phyloP scores from a whole-genome alignment of 2,797 vertebrate species.

The Zonotrichia albicollis region DNA sequence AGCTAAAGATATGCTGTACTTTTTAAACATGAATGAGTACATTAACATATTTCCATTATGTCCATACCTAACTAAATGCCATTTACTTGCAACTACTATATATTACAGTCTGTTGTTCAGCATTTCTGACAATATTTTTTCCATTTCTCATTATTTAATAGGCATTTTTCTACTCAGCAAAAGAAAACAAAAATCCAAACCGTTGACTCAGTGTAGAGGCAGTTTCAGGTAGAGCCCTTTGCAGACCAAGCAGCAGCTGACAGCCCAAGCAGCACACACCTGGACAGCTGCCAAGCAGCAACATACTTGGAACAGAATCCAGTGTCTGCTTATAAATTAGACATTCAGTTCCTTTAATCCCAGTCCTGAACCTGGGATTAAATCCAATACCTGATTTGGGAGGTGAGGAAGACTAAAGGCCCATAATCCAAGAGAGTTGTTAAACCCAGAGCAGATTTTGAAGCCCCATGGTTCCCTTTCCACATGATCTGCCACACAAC shows the following conservation, averaged over 20 bases:
- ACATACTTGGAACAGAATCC: neutral
- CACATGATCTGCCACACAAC: neutral
- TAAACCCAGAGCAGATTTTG: neutral
- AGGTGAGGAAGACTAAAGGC: neutral
- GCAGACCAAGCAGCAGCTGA: neutral
- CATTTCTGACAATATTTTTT: neutral
- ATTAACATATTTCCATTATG: neutral
- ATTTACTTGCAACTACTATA: neutral
- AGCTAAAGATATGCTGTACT: neutral
- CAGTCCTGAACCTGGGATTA: constrained; percentile 11
- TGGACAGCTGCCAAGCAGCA: constrained; percentile 13
- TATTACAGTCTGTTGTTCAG: neutral
- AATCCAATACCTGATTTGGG: neutral
- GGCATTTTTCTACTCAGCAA: neutral
- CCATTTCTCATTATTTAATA: neutral
- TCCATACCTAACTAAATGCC: neutral
- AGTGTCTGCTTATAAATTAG: constrained; percentile 12
- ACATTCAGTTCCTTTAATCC: constrained; percentile 3
- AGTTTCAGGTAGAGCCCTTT: constrained; percentile 10
- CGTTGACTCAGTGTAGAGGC: neutral
- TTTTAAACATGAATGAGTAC: neutral
- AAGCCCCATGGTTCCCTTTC: neutral
- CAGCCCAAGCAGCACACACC: neutral
- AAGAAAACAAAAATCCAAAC: neutral
- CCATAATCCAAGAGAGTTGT: neutral